phyloP scores from a whole-genome alignment of 1,140 invertebrate genomes.

The Platorchestia sp. region DNA sequence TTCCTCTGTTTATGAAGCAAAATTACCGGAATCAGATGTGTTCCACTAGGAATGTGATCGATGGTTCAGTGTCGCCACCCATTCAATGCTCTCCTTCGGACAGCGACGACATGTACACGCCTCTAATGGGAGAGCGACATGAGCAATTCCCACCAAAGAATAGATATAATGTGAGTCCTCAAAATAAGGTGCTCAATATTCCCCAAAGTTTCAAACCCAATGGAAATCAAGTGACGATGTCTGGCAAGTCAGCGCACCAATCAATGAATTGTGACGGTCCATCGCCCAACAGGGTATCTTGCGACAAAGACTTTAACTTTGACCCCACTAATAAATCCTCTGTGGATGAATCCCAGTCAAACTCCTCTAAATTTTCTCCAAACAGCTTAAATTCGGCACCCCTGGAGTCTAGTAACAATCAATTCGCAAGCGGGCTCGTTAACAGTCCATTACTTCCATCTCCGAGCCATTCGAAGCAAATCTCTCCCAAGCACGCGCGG shows the following conservation, averaged over 20 bases:
- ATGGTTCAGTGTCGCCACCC: neutral
- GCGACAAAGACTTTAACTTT: neutral
- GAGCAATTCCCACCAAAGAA: neutral
- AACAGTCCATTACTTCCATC: slow-evolving; percentile 45
- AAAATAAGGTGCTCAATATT: slow-evolving; percentile 5
- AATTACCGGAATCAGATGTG: slow-evolving; percentile 1
- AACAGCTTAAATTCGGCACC: neutral
- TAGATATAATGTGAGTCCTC: neutral
- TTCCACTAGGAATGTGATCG: neutral
- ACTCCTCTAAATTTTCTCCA: neutral
- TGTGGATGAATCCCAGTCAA: neutral
- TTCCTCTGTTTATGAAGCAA: neutral
- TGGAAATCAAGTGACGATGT: neutral
- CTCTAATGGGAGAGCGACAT: neutral
- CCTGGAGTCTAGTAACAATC: slow-evolving; percentile 9
- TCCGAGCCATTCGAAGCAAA: slow-evolving; percentile 20
- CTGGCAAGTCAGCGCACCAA: neutral
- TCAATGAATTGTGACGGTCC: neutral
- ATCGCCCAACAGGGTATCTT: neutral
- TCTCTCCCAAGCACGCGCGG: neutral
- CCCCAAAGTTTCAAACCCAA: neutral
- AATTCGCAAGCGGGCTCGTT: slow-evolving; percentile 14
- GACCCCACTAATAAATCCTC: neutral
- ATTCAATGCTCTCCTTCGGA: slow-evolving; percentile 11
- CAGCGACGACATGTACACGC: slow-evolving; percentile 30